These are phyloP conservation scores for Cyclargus thomasi DNA, from an alignment of 1,140 invertebrate species.

Conservation along the genomic window DNA sequence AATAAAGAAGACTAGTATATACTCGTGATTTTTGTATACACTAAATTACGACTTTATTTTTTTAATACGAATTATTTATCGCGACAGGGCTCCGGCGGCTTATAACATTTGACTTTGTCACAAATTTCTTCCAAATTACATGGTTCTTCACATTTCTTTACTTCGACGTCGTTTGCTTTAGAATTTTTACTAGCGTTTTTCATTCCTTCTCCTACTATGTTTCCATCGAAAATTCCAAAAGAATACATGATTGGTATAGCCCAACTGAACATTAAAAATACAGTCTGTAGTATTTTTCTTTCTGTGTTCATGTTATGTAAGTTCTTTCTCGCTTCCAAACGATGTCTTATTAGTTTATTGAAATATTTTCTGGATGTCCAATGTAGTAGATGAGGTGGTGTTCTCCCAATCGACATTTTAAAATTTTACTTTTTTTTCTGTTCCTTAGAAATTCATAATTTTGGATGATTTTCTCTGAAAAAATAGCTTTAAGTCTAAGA, in stretches of 20 bases:
- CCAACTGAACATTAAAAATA: constrained; percentile 21
- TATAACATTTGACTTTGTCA: constrained; percentile 12
- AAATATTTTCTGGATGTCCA: constrained; percentile 41
- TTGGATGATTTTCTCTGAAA: not conserved
- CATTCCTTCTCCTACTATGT: not conserved
- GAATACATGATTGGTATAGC: constrained; percentile 28
- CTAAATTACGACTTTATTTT: too few relatives aligned
- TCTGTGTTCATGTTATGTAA: not conserved
- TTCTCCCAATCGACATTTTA: not conserved
- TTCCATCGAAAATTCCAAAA: constrained; percentile 33
- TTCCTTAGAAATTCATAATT: not conserved
- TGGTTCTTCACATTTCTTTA: not conserved
- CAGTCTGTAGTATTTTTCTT: not conserved
- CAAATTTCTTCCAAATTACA: constrained; percentile 5
- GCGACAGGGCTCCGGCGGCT: not conserved
- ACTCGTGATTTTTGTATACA: too few relatives aligned
- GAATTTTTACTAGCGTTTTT: not conserved
- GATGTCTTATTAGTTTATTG: constrained; percentile 29
- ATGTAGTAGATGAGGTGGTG: constrained; percentile 46
- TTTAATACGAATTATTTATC: too few relatives aligned
- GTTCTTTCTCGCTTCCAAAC: constrained; percentile 22
- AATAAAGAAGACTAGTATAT: too few relatives aligned
- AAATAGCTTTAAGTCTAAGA: not conserved
- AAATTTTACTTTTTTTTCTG: constrained; percentile 8
- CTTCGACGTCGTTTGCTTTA: not conserved